Conservation (phyloP, 2,113 vertebrate genomes). For the Argyrosomus japonicus region DNA sequence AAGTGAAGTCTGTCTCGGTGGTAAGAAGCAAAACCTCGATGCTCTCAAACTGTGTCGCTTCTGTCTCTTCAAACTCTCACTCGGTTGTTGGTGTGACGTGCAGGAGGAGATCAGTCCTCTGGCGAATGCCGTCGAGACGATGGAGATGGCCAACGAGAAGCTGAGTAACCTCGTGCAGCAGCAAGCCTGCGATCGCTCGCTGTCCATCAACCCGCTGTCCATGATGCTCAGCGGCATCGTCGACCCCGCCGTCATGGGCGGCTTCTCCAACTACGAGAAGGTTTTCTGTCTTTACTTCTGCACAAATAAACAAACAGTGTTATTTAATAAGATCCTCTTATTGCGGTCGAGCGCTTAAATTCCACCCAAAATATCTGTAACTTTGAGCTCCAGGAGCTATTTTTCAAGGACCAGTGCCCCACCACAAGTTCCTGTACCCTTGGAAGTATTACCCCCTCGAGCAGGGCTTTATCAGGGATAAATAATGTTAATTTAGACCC, state of each 20-base stretch:
- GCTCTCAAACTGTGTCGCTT: neutral
- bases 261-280: slow-evolving; percentile 98
- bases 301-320: neutral
- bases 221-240: slow-evolving; percentile 97
- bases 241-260: slow-evolving; percentile 96
- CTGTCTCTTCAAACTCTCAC: neutral
- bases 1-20: slow-evolving; percentile 90
- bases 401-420: no score
- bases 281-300: slow-evolving; percentile 70
- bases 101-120: slow-evolving; percentile 95
- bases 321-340: neutral
- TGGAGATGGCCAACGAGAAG: slow-evolving; percentile 94
- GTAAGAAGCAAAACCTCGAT: slow-evolving; percentile 80
- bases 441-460: no score
- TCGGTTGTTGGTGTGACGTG: neutral
- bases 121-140: slow-evolving; percentile 93
- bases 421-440: no score
- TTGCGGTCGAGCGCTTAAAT: neutral
- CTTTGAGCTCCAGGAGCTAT: no score
- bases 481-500: no score
- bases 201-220: slow-evolving; percentile 93
- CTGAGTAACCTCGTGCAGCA: slow-evolving; percentile 95
- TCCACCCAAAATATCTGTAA: no score
- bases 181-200: slow-evolving; percentile 88
- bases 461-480: no score